These are phyloP conservation scores for Channa maculata DNA, from an alignment of 2,113 vertebrate genomes.

Conservation along the genomic window DNA sequence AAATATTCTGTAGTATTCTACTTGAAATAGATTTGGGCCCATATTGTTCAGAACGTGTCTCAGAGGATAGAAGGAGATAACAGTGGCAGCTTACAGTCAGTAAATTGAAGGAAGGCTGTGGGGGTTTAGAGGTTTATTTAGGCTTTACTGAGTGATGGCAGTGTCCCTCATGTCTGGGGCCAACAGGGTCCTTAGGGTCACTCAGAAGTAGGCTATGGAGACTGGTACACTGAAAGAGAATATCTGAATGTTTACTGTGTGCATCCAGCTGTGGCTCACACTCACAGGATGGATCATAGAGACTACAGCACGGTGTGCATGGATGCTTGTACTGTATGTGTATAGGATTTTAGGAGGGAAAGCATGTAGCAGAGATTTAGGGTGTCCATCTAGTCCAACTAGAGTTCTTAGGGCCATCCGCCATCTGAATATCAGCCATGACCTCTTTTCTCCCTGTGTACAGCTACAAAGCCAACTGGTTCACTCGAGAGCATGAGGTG, in stretches of 20 bases:
- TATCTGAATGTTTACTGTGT: constrained; percentile 10
- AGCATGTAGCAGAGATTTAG: constrained; percentile 57
- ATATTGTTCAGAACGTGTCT: constrained; percentile 55
- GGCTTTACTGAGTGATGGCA: constrained; percentile 65
- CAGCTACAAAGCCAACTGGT: constrained; percentile 67
- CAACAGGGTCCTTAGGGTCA: constrained; percentile 53
- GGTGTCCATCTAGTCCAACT: constrained; percentile 59
- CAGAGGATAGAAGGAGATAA: constrained; percentile 64
- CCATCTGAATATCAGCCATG: constrained; percentile 73
- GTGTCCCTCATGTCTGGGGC: constrained; percentile 46
- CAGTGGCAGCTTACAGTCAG: constrained; percentile 55
- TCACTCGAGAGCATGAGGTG: constrained; percentile 56
- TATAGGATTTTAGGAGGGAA: constrained; percentile 41
- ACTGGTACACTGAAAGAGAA: constrained; percentile 12
- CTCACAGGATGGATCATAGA: background rate
- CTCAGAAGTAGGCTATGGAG: constrained; percentile 50
- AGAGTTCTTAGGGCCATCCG: constrained; percentile 57
- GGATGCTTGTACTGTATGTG: constrained; percentile 14
- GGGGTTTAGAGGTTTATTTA: constrained; percentile 63
- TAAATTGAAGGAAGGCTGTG: constrained; percentile 49
- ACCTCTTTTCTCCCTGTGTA: constrained; percentile 71
- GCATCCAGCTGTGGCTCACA: constrained; percentile 5
- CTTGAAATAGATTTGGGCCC: constrained; percentile 8
- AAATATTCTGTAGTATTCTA: background rate
- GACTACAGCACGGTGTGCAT: background rate